These are phyloP conservation scores for Penaeus monodon DNA, from an alignment of 2,888 invertebrate genomes.

Conservation along the genomic window DNA sequence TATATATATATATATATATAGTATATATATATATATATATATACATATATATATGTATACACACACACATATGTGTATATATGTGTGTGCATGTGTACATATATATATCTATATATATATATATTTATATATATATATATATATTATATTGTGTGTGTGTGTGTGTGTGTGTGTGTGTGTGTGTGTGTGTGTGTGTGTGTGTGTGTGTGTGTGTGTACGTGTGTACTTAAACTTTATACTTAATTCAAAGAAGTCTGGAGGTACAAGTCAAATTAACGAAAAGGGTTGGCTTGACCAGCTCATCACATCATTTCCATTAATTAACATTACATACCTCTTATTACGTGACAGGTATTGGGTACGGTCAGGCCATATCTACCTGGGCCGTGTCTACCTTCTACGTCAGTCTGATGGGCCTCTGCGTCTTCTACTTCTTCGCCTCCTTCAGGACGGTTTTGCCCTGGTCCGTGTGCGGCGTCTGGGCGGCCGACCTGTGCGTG, in stretches of 20 bases:
- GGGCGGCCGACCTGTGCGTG: slow-evolving; percentile 34
- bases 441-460: slow-evolving; percentile 80
- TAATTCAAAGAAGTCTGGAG: too few relatives aligned
- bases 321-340: neutral
- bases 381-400: slow-evolving; percentile 81
- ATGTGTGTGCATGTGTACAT: neutral
- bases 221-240: too few relatives aligned
- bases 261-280: too few relatives aligned
- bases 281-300: too few relatives aligned
- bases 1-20: slow-evolving; percentile 9
- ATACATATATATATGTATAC: neutral
- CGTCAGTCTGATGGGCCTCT: slow-evolving; percentile 80
- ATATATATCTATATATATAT: slow-evolving; percentile 5
- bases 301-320: too few relatives aligned
- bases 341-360: slow-evolving; percentile 69
- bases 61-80: neutral
- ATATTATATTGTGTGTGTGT: neutral
- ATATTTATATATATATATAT: neutral
- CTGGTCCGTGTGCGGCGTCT: slow-evolving; percentile 77
- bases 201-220: slow-evolving; percentile 5
- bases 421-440: slow-evolving; percentile 79
- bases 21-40: too few relatives aligned
- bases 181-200: neutral
- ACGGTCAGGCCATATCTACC: slow-evolving; percentile 71
- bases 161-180: neutral